Base-by-base conservation (phyloP, 2,113 vertebrate genomes). In the Neodontobutis hainanensis region DNA sequence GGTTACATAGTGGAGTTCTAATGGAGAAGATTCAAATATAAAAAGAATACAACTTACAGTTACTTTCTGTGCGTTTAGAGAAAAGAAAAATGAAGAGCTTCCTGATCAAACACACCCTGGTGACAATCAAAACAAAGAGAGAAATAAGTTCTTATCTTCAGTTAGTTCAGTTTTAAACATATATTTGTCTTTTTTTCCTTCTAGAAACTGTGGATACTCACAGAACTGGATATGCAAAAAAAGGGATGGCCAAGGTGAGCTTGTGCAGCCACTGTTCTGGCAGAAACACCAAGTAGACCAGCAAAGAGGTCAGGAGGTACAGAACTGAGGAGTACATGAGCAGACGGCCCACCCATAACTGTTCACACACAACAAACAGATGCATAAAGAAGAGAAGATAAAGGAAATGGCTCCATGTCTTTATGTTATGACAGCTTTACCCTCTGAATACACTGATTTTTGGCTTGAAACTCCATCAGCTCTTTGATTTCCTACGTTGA, bases 401-500 rank as follows among this genome's bases (percentile, higher is more conserved):
- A 19, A 15, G 12, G 3, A 9, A 38, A 47, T 5, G 2, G 4
- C 0, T 38, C 14, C 10, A 50, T 1, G 1, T 43, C 0, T n/a
- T 34, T n/a, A 35, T 0, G 5, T 44, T 35, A 36, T 65, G 5
- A 4, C 3, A 3, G 15, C 15, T 62, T 67, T 36, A 90, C 89
- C 82, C 98, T 98, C 81, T 95, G 92, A 73, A 97, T 89, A 73
- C 97, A 95, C 80, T 99, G 96, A 86, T 98, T 98, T 92, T 98
- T 99, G 77, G 95, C 92, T 86, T 94, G 92, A 60, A 97, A 98
- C 85, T 99, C 97, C 87, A 98, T 96, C 66, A 99, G 88, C 27
- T 92, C 88, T 85, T 95, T 93, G 75, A 99, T 98, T 69, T 99
- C 96, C 97, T 99, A 77, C 3, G 68, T 42, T 5, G 11, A n/a